A percentile compares a stretch with the other conserved stretches of the same genome.
Conservation (phyloP, 2,888 invertebrate genomes). For the Melipona beecheii region DNA sequence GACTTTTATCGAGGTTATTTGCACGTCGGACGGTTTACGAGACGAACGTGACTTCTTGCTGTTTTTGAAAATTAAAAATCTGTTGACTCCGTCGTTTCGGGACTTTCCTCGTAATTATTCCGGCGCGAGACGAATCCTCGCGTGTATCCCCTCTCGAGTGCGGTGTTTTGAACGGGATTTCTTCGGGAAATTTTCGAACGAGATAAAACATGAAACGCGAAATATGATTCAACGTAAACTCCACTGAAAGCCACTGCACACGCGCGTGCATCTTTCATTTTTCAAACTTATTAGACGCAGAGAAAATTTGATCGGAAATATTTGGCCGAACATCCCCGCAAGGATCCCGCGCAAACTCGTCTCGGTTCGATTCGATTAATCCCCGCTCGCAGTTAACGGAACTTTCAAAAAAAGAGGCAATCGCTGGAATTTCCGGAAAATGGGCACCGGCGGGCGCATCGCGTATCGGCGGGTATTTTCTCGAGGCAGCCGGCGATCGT, state of each 20-base stretch:
- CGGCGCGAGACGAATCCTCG: too few relatives aligned
- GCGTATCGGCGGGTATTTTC: slow-evolving; percentile 1
- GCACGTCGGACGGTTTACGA: background rate
- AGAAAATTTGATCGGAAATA: background rate
- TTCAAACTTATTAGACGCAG: background rate
- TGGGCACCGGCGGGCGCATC: background rate
- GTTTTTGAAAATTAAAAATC: slow-evolving; percentile 8
- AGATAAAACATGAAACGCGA: too few relatives aligned
- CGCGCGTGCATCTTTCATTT: background rate
- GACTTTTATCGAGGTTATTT: background rate
- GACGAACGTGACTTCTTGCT: slow-evolving; percentile 16
- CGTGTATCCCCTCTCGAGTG: too few relatives aligned
- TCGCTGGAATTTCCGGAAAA: background rate
- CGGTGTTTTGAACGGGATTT: too few relatives aligned
- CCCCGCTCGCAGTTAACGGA: background rate
- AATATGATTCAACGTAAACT: background rate
- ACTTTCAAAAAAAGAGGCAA: background rate
- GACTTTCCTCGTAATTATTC: background rate
- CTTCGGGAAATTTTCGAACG: background rate
- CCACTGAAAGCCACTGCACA: background rate
- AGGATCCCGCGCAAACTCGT: background rate
- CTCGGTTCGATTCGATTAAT: background rate
- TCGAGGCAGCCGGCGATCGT: background rate
- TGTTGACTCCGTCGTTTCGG: slow-evolving; percentile 2
- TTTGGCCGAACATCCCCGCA: background rate